phyloP scores from a whole-genome alignment of 2,113 vertebrate species.

The Rhea pennata region DNA sequence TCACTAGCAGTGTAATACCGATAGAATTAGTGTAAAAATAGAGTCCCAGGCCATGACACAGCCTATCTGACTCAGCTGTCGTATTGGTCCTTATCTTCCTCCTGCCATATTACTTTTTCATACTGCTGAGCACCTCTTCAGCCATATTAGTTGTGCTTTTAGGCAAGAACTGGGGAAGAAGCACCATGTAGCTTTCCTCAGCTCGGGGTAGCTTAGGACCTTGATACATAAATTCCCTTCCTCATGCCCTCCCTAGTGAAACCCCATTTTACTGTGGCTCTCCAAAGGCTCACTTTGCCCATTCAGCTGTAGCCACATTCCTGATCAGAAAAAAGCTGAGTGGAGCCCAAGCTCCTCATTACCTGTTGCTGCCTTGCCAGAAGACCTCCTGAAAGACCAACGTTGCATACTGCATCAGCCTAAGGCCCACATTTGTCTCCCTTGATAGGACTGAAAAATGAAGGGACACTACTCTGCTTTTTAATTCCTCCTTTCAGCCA shows the following conservation, averaged over 20 bases:
- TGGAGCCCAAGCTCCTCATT: background rate
- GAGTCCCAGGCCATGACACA: background rate
- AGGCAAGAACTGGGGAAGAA: background rate
- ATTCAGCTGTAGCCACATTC: background rate
- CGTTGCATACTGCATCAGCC: background rate
- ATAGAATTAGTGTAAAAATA: background rate
- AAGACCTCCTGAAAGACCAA: background rate
- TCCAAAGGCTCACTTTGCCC: background rate
- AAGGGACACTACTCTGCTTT: background rate
- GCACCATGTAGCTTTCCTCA: background rate
- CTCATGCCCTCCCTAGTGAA: accelerated
- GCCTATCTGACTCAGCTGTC: background rate
- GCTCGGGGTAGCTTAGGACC: background rate
- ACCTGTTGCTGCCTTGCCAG: background rate
- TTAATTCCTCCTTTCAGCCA: background rate
- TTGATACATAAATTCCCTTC: background rate
- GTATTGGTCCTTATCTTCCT: background rate
- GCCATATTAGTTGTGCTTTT: background rate
- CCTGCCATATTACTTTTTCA: background rate
- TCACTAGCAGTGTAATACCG: background rate
- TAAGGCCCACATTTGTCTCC: background rate
- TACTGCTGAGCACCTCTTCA: background rate
- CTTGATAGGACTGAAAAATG: background rate
- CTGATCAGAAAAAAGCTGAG: background rate
- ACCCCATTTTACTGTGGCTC: background rate